Evolutionary conservation across 2,113 vertebrate species (phyloP).

Genomic region (Pristiophorus japonicus): DNA sequence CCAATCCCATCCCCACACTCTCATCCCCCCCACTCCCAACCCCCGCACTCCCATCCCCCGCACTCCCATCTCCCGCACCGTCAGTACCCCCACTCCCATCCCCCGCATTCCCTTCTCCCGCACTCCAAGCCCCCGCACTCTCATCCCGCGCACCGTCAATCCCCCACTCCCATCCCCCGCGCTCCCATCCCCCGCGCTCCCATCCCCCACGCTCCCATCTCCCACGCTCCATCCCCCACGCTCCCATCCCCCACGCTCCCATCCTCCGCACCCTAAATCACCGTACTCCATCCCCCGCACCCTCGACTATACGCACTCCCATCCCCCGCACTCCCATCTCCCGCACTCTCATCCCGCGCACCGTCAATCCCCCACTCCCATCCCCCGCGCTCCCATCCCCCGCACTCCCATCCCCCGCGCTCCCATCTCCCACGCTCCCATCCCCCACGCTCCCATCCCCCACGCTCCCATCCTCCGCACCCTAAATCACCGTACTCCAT

Average conservation of each 20-base stretch:
- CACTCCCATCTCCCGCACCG: neutral
- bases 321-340: neutral
- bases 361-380: neutral
- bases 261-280: no score
- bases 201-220: neutral
- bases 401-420: no score
- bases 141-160: neutral
- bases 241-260: neutral
- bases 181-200: no score
- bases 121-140: no score
- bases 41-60: neutral
- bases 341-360: neutral
- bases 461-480: neutral
- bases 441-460: neutral
- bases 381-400: neutral
- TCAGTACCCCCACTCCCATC: neutral
- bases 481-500: neutral
- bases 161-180: neutral
- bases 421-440: no score
- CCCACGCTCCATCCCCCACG: neutral
- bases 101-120: no score
- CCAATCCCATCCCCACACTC: no score
- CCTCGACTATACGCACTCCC: no score
- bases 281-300: neutral
- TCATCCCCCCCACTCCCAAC: neutral